A percentile compares a stretch with the other conserved stretches of the same genome.
Conservation (phyloP, 2,797 vertebrate genomes). For the Siniperca obscura region DNA sequence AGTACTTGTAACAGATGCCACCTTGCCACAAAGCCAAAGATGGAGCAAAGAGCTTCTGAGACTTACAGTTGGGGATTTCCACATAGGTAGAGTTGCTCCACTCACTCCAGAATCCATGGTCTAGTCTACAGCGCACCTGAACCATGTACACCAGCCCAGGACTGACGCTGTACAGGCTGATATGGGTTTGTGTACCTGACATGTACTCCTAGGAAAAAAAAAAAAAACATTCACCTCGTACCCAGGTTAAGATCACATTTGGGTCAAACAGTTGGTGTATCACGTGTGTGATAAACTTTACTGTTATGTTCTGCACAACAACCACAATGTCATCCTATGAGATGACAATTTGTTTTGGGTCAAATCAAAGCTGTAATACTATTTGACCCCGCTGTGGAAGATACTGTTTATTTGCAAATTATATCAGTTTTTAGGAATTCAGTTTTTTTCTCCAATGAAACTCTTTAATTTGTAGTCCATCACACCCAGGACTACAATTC, state of each 20-base stretch:
- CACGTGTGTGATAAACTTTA: background rate
- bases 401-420: background rate
- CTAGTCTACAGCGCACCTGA: conserved; percentile 88
- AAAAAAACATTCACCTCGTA: background rate
- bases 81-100: conserved; percentile 84
- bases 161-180: conserved; percentile 83
- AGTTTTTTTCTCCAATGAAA: background rate
- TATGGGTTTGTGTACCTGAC: conserved; percentile 82
- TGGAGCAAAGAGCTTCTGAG: background rate
- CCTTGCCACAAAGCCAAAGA: background rate
- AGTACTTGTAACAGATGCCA: background rate
- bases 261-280: background rate
- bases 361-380: background rate
- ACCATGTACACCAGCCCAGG: conserved; percentile 84
- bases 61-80: conserved; percentile 85
- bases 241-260: background rate
- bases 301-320: background rate
- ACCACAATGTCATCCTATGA: background rate
- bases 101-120: conserved; percentile 89
- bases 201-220: conserved; percentile 76
- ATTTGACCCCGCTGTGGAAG: background rate
- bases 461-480: no score
- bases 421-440: background rate
- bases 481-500: no score
- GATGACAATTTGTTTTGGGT: background rate